Evolutionary conservation across 1,140 invertebrate species (phyloP), one percentile per base, ranked within the genome.

Genomic region (Danaus plexippus): DNA sequence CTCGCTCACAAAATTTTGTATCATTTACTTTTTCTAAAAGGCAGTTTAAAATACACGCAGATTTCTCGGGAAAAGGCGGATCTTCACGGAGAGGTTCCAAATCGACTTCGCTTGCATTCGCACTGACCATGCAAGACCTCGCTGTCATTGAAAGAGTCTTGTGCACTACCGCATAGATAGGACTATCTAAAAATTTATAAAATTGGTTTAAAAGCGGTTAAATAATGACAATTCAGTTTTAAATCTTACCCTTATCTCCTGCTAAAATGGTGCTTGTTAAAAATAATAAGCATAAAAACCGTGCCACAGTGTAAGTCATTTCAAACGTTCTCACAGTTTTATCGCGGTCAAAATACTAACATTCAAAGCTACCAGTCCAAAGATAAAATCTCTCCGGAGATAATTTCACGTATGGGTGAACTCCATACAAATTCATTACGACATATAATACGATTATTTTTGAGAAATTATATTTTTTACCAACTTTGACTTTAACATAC

Each of bases 61-160:
- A 68, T 32, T 79, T 86, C 48, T 86, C 77, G 2, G 83, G 81
- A 45, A 76, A 86, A 0, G 83, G 83, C 8, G 83, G 83, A 7
- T 85, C 81, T 5, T 72, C 61, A 0, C 77, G 66, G 5, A 85
- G 64, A 9, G 77, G 57, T 43, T 83, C 73, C 43, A 86, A 45
- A 47, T 86, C 83, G 0, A 63, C 51, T 57, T 77, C 69, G 1
- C 77, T 79, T 0, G 71, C 78, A 18, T 79, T 77, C 0, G 73
- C 64, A 7, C 67, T 67, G 10, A 51, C 56, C 81, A 85, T 83
- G 47, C 83, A 86, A 0, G 66, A 58, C 9, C 69, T 57, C 1
- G 83, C 80, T 10, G 75, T 80, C 0, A 63, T 66, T 11, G 65
- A 50, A 10, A 86, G 54, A 0, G 77, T 66, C 41, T 74, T 80